phyloP scores from a whole-genome alignment of 2,797 vertebrate genomes.

The Aphelocoma californica region DNA sequence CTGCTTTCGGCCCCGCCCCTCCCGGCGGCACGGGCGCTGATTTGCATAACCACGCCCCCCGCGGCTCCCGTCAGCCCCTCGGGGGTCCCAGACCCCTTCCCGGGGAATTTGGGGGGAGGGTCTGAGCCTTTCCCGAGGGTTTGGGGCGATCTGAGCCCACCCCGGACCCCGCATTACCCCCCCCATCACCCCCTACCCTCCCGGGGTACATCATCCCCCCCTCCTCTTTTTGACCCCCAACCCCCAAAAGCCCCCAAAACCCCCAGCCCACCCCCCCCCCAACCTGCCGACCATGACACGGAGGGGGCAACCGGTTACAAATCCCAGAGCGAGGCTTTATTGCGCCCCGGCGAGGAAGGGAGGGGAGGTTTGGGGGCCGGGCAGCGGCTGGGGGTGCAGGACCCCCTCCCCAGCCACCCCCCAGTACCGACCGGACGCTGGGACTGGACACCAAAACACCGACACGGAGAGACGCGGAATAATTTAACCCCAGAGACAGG shows the following conservation, averaged over 20 bases:
- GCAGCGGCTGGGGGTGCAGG: not conserved
- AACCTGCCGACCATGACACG: not conserved
- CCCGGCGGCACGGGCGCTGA: no score
- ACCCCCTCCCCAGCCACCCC: no score
- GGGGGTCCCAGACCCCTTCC: not conserved
- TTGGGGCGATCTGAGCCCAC: not conserved
- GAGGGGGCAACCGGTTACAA: not conserved
- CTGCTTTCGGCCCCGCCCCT: not conserved
- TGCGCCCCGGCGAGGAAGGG: not conserved
- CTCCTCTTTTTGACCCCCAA: not conserved
- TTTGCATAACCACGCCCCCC: not conserved
- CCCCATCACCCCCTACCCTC: no score
- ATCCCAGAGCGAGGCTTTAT: slow-evolving; percentile 1
- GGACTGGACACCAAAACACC: no score
- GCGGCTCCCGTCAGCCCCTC: not conserved
- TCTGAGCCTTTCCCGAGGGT: no score
- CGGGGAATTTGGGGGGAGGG: not conserved
- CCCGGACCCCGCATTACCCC: no score
- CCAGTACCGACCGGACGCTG: no score
- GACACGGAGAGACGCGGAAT: no score
- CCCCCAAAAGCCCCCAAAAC: no score
- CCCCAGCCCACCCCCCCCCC: no score
- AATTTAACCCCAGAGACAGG: no score
- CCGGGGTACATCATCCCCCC: no score
- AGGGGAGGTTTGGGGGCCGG: not conserved